These are phyloP conservation scores for Anabas testudineus DNA, from an alignment of 2,797 vertebrate genomes.

Conservation along the genomic window DNA sequence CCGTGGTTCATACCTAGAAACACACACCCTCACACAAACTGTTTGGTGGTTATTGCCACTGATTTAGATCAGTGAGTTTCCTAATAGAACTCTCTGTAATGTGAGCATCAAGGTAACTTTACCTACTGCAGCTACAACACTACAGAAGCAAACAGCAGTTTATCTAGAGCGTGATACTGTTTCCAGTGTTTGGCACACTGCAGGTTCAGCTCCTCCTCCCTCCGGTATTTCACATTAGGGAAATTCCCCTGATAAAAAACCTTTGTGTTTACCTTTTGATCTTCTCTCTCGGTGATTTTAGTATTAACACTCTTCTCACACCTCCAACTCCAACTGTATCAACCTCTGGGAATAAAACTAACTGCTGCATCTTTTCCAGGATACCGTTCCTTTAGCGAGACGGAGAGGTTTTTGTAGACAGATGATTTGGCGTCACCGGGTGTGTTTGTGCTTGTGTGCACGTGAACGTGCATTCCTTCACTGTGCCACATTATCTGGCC, in stretches of 20 bases:
- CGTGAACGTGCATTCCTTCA: slow-evolving; percentile 47
- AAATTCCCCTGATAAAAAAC: slow-evolving; percentile 27
- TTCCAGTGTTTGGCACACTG: slow-evolving; percentile 25
- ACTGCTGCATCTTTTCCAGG: not conserved
- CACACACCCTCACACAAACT: too few relatives aligned
- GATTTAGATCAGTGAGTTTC: too few relatives aligned
- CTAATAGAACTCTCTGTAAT: too few relatives aligned
- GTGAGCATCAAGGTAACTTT: too few relatives aligned
- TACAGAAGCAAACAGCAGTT: too few relatives aligned
- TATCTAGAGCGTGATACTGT: not conserved
- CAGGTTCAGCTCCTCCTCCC: not conserved
- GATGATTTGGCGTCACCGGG: slow-evolving; percentile 9
- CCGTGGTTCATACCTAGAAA: too few relatives aligned
- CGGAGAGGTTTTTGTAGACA: slow-evolving; percentile 23
- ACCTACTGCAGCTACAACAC: too few relatives aligned
- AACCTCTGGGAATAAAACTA: not conserved
- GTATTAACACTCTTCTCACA: slow-evolving; percentile 11
- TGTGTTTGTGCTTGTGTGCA: slow-evolving; percentile 12
- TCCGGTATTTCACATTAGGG: slow-evolving; percentile 6
- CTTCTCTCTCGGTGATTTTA: slow-evolving; percentile 1
- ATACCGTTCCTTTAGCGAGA: slow-evolving; percentile 7
- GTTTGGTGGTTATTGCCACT: too few relatives aligned
- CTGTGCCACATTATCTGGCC: slow-evolving; percentile 31
- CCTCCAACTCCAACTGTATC: slow-evolving; percentile 5
- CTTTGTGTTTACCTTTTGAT: slow-evolving; percentile 31